A percentile compares a stretch with the other conserved stretches of the same genome.
phyloP scores from a whole-genome alignment of 1,140 invertebrate genomes.

The Nephila pilipes region DNA sequence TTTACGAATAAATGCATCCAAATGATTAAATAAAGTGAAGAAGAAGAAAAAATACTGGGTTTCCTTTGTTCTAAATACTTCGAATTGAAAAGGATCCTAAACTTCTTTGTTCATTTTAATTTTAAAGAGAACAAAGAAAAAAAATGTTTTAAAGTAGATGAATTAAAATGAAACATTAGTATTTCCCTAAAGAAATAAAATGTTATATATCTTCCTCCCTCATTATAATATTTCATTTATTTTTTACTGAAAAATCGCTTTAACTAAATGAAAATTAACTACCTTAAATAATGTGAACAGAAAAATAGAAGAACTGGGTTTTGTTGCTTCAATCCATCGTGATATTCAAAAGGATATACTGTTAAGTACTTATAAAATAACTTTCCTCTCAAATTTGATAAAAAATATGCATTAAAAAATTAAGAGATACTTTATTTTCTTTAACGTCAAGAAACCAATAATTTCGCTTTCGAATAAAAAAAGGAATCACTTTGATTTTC shows the following conservation, averaged over 20 bases:
- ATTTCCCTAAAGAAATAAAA: not conserved
- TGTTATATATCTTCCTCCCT: not conserved
- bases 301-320: not conserved
- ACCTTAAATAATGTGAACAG: not conserved
- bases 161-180: not conserved
- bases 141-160: not conserved
- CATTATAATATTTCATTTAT: not conserved
- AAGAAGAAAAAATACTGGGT: not conserved
- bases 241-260: slow-evolving; percentile 30
- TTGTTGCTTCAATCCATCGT: not conserved
- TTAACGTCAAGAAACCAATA: slow-evolving; percentile 34
- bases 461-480: slow-evolving; percentile 1
- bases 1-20: not conserved
- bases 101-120: not conserved
- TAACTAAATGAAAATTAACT: slow-evolving; percentile 35
- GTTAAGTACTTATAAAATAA: not conserved
- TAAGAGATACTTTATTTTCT: slow-evolving; percentile 28
- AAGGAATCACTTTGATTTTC: not conserved
- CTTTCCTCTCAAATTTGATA: not conserved
- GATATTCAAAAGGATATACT: not conserved
- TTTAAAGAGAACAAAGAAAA: not conserved
- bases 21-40: not conserved
- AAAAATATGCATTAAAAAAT: slow-evolving; percentile 54
- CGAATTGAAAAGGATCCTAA: not conserved
- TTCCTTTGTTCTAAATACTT: not conserved